Base-by-base conservation (phyloP, 2,888 invertebrate species). In the Lepetodrilus schrolli region DNA sequence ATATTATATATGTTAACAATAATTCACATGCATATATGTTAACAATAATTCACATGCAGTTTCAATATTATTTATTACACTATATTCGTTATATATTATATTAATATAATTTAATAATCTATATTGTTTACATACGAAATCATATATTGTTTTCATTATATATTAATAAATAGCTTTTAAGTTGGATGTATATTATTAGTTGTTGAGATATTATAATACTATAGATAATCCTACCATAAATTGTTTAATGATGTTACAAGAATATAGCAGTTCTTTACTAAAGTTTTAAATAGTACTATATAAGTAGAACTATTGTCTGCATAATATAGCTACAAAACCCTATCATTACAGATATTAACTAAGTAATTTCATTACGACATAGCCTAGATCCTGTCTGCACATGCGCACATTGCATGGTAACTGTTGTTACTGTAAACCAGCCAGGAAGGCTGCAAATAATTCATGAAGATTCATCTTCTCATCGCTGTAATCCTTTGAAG, bases 341-440 rank as follows among this genome's bases (percentile, higher is more conserved):
- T n/a, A n/a, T n/a, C n/a, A n/a, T n/a, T n/a, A n/a, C n/a, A n/a
- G n/a, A n/a, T n/a, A n/a, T n/a, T n/a, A n/a, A n/a, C n/a, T n/a
- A n/a, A n/a, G n/a, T n/a, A n/a, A n/a, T n/a, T n/a, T n/a, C n/a
- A 17, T 50, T 50, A 50, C 50, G 50, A 17, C 8, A 50, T 50
- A 5, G 4, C 21, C 50, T 20, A 50, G 17, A 13, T 37, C 17
- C 66, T 2, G 7, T 8, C 8, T 36, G 48, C 13, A 8, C 70
- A 70, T 70, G 70, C 70, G 70, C 48, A 70, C 21, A 30, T 36
- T 23, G 47, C 58, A 38, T 71, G 50, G 71, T 58, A 51, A 71
- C 71, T 21, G 71, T 71, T 71, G 71, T 65, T 58, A 71, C 13
- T 71, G 51, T 71, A 71, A 51, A 34, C 65, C 37, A 37, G 30